A percentile compares a stretch with the other conserved stretches of the same genome.
phyloP scores from a whole-genome alignment of 2,113 vertebrate species.

The Caranx melampygus region DNA sequence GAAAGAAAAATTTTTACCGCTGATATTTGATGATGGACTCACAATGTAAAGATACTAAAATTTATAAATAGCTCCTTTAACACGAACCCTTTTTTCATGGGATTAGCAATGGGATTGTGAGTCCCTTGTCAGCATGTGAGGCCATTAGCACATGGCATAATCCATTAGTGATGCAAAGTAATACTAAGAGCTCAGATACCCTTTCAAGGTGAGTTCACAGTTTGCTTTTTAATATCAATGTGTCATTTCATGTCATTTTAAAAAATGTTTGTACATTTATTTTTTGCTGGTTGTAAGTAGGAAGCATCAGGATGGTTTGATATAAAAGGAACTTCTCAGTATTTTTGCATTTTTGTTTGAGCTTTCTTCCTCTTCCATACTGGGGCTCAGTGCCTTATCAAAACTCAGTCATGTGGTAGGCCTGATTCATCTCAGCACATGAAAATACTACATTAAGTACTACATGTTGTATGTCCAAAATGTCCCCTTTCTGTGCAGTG shows the following conservation, averaged over 20 bases:
- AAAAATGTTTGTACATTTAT: not conserved
- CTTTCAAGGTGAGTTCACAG: not conserved
- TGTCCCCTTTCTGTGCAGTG: slow-evolving; percentile 5
- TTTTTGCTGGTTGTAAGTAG: not conserved
- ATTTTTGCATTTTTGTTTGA: not conserved
- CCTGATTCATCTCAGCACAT: not conserved
- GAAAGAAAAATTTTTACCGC: too few species aligned
- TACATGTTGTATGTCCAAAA: not conserved
- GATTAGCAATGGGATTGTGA: not conserved
- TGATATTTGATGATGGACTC: too few species aligned
- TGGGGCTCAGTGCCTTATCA: not conserved
- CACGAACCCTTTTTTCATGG: not conserved
- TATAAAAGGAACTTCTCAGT: slow-evolving; percentile 11
- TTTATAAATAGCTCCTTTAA: not conserved
- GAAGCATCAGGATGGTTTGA: not conserved
- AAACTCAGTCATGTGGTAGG: not conserved
- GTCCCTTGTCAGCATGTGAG: not conserved
- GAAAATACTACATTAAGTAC: not conserved
- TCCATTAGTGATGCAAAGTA: slow-evolving; percentile 9
- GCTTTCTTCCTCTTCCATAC: not conserved
- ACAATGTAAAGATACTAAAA: too few species aligned
- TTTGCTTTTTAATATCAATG: not conserved
- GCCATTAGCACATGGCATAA: not conserved
- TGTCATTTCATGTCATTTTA: not conserved
- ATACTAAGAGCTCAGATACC: not conserved